These are phyloP conservation scores for Deroplatys truncata DNA, from an alignment of 2,888 invertebrate genomes.

Conservation along the genomic window DNA sequence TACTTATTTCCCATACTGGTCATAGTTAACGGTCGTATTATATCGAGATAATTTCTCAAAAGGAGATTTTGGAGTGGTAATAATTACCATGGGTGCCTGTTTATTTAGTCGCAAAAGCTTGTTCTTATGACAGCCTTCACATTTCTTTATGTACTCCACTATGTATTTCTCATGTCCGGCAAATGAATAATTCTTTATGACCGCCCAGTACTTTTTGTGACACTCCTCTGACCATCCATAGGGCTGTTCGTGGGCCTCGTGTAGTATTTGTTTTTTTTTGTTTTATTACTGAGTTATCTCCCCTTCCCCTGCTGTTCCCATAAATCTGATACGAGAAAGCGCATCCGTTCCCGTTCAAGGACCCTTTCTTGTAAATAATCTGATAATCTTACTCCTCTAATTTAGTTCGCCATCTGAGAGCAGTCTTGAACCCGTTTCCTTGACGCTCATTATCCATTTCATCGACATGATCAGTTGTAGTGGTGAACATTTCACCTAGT, in stretches of 20 bases:
- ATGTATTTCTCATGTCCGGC: neutral
- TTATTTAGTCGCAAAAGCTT: neutral
- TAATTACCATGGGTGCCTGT: neutral
- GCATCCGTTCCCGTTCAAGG: constrained; percentile 30
- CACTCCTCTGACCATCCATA: neutral
- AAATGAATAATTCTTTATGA: neutral
- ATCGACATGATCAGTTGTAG: constrained; percentile 39
- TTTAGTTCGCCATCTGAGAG: neutral
- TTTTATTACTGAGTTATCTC: neutral
- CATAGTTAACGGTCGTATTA: neutral
- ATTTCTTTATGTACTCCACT: neutral
- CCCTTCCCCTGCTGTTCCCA: neutral
- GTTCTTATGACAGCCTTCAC: neutral
- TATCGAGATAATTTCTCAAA: neutral
- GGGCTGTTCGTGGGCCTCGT: neutral
- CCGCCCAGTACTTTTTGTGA: neutral
- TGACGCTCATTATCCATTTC: neutral
- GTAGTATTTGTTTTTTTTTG: neutral
- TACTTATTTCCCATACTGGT: neutral
- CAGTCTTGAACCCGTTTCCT: too few species aligned
- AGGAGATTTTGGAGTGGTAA: neutral
- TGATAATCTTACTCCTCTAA: constrained; percentile 36
- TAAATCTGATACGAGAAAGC: neutral
- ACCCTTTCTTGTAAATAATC: constrained; percentile 34
- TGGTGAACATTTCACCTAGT: constrained; percentile 36